Percentiles rank a stretch among this genome's conserved stretches.
Conservation (phyloP, 2,888 invertebrate genomes). For the Neoaliturus tenellus region DNA sequence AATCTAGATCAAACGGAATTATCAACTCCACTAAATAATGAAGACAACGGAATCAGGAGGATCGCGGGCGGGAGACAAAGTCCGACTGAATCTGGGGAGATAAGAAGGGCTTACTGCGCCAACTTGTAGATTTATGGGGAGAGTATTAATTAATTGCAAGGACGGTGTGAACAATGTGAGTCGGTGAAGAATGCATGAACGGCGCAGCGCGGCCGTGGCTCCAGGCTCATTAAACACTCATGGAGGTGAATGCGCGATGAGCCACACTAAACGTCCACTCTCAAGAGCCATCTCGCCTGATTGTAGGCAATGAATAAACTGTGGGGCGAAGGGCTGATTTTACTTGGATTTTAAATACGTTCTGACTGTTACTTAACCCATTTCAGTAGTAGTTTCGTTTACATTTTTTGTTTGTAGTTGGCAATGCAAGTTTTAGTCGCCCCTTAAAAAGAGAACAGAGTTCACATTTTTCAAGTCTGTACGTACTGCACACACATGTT, state of each 20-base stretch:
- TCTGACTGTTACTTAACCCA: too few relatives aligned
- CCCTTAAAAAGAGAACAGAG: too few relatives aligned
- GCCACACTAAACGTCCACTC: neutral
- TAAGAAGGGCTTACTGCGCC: constrained; percentile 30
- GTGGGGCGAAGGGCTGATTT: neutral
- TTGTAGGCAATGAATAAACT: neutral
- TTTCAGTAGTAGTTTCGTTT: too few relatives aligned
- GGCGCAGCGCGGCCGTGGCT: constrained; percentile 22
- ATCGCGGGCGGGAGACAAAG: constrained; percentile 4
- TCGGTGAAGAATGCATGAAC: constrained; percentile 49
- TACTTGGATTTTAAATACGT: neutral
- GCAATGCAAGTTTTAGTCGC: too few relatives aligned
- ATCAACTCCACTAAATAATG: neutral
- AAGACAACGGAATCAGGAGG: neutral
- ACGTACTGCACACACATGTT: too few relatives aligned
- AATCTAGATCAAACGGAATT: constrained; percentile 7
- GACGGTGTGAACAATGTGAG: constrained; percentile 22
- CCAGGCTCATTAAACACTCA: constrained; percentile 23
- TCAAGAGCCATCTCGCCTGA: neutral
- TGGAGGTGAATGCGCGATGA: constrained; percentile 24
- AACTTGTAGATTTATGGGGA: constrained; percentile 15
- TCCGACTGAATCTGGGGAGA: constrained; percentile 15
- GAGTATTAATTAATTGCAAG: constrained; percentile 40
- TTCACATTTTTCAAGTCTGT: too few relatives aligned
- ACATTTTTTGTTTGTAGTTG: too few relatives aligned